Percentiles rank a stretch among this genome's conserved stretches.
These are phyloP conservation scores for Syrrhaptes paradoxus DNA, from an alignment of 2,113 vertebrate species.

Conservation along the genomic window DNA sequence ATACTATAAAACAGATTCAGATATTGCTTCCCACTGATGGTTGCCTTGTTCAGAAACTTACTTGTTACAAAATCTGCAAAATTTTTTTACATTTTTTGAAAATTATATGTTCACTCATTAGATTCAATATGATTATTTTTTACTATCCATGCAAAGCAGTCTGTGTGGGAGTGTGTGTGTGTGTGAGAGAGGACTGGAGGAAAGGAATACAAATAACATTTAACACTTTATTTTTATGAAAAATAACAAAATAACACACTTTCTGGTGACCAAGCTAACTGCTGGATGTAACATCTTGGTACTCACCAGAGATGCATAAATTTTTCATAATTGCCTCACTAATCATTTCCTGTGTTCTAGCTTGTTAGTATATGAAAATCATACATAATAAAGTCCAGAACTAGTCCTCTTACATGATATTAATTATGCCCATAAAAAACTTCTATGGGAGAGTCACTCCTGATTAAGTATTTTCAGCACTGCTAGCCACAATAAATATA, in stretches of 20 bases:
- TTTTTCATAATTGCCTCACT: slow-evolving; percentile 25
- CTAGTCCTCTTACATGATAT: slow-evolving; percentile 35
- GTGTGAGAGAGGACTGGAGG: neutral
- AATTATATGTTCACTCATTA: neutral
- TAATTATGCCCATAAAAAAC: slow-evolving; percentile 47
- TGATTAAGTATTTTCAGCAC: slow-evolving; percentile 23
- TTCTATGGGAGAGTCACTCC: slow-evolving; percentile 19
- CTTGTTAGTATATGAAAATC: slow-evolving; percentile 67
- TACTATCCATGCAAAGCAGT: neutral
- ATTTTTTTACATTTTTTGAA: neutral
- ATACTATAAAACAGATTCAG: neutral
- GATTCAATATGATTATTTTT: neutral
- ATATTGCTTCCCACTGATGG: neutral
- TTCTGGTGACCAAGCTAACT: neutral
- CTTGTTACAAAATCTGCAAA: neutral
- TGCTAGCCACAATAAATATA: slow-evolving; percentile 1
- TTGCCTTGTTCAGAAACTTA: neutral
- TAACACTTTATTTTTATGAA: neutral
- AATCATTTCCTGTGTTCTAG: slow-evolving; percentile 40
- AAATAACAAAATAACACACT: neutral
- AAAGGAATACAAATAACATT: neutral
- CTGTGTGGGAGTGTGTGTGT: neutral
- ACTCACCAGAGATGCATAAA: slow-evolving; percentile 30
- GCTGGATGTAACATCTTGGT: neutral
- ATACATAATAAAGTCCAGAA: slow-evolving; percentile 58